These are phyloP conservation scores for Ageneiosus marmoratus DNA, from an alignment of 2,113 vertebrate species.

Conservation along the genomic window DNA sequence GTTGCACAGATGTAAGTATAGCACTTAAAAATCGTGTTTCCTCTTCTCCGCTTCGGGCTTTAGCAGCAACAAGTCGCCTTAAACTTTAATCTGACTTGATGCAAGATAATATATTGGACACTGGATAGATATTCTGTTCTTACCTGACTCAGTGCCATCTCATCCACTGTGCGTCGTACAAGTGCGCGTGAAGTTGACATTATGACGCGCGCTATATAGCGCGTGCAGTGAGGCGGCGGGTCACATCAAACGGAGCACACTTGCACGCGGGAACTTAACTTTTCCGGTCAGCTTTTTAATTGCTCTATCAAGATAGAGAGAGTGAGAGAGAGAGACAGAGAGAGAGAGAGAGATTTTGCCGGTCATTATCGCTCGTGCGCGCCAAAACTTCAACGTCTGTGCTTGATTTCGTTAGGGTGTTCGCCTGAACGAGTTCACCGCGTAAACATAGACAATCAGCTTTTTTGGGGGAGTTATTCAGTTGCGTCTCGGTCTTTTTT, in stretches of 20 bases:
- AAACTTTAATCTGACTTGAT: slow-evolving; percentile 73
- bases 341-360: slow-evolving; percentile 36
- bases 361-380: slow-evolving; percentile 57
- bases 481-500: not conserved
- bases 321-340: slow-evolving; percentile 11
- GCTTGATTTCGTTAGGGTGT: slow-evolving; percentile 86
- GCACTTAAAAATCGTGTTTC: slow-evolving; percentile 40
- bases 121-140: slow-evolving; percentile 53
- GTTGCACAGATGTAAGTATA: slow-evolving; percentile 70
- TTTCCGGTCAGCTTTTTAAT: slow-evolving; percentile 36
- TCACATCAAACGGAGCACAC: slow-evolving; percentile 35
- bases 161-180: slow-evolving; percentile 62
- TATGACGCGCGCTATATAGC: slow-evolving; percentile 35
- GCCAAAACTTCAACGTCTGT: slow-evolving; percentile 70
- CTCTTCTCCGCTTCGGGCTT: slow-evolving; percentile 52
- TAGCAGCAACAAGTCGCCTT: slow-evolving; percentile 87
- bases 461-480: not conserved
- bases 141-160: slow-evolving; percentile 72
- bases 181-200: slow-evolving; percentile 57
- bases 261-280: slow-evolving; percentile 40
- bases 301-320: slow-evolving; percentile 15
- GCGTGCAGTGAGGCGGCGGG: slow-evolving; percentile 26
- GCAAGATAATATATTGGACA: slow-evolving; percentile 56
- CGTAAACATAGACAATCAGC: slow-evolving; percentile 67
- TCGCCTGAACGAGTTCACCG: slow-evolving; percentile 84